A percentile compares a stretch with the other conserved stretches of the same genome.
Evolutionary conservation across 2,797 vertebrate species (phyloP).

Genomic region (Lepilemur septentrionalis): DNA sequence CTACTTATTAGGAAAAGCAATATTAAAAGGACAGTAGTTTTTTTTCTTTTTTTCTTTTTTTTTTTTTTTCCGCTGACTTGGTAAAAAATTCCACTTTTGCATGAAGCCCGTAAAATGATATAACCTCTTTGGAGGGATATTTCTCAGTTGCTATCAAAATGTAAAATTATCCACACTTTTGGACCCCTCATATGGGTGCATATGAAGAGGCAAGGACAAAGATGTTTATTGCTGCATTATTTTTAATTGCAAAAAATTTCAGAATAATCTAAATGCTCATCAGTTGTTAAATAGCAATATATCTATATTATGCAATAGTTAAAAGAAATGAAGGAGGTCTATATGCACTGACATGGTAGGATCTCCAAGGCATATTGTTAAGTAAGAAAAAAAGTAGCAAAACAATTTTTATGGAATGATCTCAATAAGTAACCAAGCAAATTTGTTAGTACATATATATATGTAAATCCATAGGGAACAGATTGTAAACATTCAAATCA

Average conservation of each 20-base stretch:
- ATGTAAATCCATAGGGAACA: neutral
- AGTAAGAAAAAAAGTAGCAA: neutral
- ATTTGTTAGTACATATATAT: neutral
- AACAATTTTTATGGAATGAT: constrained; percentile 15
- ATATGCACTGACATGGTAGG: neutral
- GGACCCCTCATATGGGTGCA: neutral
- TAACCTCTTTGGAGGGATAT: neutral
- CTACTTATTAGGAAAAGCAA: neutral
- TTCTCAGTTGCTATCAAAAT: constrained; percentile 18
- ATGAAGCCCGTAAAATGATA: constrained; percentile 1
- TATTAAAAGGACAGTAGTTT: neutral
- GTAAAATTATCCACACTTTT: constrained; percentile 23
- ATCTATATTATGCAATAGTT: neutral
- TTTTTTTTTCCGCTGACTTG: neutral
- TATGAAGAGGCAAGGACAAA: neutral
- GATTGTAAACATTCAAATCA: constrained; percentile 1
- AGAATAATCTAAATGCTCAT: neutral
- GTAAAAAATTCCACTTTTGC: neutral
- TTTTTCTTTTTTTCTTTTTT: neutral
- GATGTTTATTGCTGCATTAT: neutral
- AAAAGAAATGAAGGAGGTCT: constrained; percentile 36
- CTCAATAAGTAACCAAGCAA: constrained; percentile 21
- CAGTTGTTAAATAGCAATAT: constrained; percentile 1
- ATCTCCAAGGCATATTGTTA: neutral
- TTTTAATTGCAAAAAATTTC: constrained; percentile 11